Percentiles rank a stretch among this genome's conserved stretches.
phyloP scores from a whole-genome alignment of 2,113 vertebrate genomes.

The Phyllopteryx taeniolatus region DNA sequence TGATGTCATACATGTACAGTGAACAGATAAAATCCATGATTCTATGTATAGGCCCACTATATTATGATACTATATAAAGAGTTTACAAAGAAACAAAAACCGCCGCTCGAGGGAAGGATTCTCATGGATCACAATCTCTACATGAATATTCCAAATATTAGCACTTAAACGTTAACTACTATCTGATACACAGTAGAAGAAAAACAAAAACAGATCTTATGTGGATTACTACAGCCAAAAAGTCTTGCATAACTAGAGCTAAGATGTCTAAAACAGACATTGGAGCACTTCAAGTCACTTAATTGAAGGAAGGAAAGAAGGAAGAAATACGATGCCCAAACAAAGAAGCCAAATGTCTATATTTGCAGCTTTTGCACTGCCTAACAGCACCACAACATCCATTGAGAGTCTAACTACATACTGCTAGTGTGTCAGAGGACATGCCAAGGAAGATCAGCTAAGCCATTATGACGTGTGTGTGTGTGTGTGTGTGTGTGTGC shows the following conservation, averaged over 20 bases:
- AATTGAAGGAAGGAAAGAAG: conserved; percentile 42
- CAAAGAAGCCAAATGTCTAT: conserved; percentile 61
- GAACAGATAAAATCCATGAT: conserved; percentile 44
- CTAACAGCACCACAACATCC: conserved; percentile 71
- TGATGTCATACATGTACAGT: conserved; percentile 61
- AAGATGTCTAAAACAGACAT: conserved; percentile 53
- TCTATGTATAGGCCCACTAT: conserved; percentile 47
- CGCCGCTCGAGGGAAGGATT: conserved; percentile 39
- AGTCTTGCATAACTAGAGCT: conserved; percentile 63
- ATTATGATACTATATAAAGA: conserved; percentile 46
- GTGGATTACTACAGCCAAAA: conserved; percentile 65
- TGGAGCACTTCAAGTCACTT: conserved; percentile 64
- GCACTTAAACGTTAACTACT: conserved; percentile 46
- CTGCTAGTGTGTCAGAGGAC: conserved; percentile 63
- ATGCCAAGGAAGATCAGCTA: conserved; percentile 64
- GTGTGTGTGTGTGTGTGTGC: conserved; percentile 33
- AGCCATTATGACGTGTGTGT: conserved; percentile 41
- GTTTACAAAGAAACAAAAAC: conserved; percentile 24
- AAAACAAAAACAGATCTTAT: conserved; percentile 36
- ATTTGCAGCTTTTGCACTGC: conserved; percentile 65
- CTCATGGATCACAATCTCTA: conserved; percentile 62
- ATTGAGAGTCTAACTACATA: conserved; percentile 64
- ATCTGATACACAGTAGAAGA: conserved; percentile 38
- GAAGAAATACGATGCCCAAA: conserved; percentile 44
- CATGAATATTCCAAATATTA: conserved; percentile 61